These are phyloP conservation scores for Caenorhabditis sp. DNA, from an alignment of 2,888 invertebrate species.

Conservation along the genomic window DNA sequence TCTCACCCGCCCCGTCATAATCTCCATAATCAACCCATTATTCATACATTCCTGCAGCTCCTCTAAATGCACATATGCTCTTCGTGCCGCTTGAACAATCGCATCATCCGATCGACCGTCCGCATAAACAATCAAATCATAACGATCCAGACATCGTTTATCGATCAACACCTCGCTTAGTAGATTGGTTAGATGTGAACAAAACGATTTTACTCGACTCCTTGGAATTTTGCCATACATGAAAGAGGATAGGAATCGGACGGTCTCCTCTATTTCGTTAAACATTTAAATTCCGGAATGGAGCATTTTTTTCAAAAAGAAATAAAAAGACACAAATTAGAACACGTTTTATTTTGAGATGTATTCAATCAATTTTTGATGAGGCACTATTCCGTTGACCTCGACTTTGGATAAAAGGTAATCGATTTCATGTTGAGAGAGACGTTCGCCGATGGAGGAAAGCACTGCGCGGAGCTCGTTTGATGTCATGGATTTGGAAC, in stretches of 20 bases:
- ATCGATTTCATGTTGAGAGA: conserved; percentile 49
- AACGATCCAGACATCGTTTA: conserved; percentile 13
- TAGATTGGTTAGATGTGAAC: conserved; percentile 27
- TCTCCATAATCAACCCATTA: conserved; percentile 34
- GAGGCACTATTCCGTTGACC: conserved; percentile 51
- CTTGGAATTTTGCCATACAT: conserved; percentile 51
- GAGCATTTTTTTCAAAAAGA: neutral
- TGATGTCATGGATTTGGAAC: conserved; percentile 36
- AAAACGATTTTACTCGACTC: conserved; percentile 41
- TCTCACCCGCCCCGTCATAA: conserved; percentile 33
- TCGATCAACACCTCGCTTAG: conserved; percentile 28
- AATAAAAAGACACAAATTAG: neutral
- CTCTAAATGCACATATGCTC: conserved; percentile 8
- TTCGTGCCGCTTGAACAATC: conserved; percentile 24
- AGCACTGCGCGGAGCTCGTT: conserved; percentile 42
- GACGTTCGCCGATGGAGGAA: conserved; percentile 43
- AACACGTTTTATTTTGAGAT: conserved; percentile 26
- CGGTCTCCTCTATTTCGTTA: conserved; percentile 46
- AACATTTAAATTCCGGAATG: conserved; percentile 28
- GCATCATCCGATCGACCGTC: conserved; percentile 38
- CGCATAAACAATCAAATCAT: conserved; percentile 39
- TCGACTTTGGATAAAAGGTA: conserved; percentile 38
- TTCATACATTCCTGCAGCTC: conserved; percentile 39
- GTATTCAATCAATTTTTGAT: conserved; percentile 52
- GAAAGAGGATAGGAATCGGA: conserved; percentile 44